Percentiles rank a stretch among this genome's conserved stretches.
phyloP scores from a whole-genome alignment of 2,888 invertebrate species.

The Orchestes rusci region DNA sequence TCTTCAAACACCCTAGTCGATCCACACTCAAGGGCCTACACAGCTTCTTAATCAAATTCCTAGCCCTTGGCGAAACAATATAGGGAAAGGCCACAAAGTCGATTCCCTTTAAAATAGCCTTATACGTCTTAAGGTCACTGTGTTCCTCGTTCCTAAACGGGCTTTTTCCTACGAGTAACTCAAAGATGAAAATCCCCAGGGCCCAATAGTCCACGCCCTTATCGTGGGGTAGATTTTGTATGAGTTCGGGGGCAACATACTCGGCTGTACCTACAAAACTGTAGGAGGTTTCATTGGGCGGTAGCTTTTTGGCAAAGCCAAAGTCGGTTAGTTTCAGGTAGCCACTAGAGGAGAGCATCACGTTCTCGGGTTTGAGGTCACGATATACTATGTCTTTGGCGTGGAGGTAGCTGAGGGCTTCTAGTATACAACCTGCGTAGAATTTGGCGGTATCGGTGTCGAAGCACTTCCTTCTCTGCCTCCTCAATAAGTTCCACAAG shows the following conservation, averaged over 20 bases:
- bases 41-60: slow-evolving; percentile 72
- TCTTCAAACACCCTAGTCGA: slow-evolving; percentile 76
- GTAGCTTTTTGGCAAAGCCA: slow-evolving; percentile 78
- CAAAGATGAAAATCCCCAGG: slow-evolving; percentile 78
- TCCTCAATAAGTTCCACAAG: slow-evolving; percentile 82
- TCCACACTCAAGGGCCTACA: slow-evolving; percentile 50
- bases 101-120: slow-evolving; percentile 62
- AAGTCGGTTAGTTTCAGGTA: slow-evolving; percentile 91
- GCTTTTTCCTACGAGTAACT: slow-evolving; percentile 76
- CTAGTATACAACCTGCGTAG: slow-evolving; percentile 69
- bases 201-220: slow-evolving; percentile 92
- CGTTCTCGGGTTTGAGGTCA: slow-evolving; percentile 89
- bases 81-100: slow-evolving; percentile 59
- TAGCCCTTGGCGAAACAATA: slow-evolving; percentile 68
- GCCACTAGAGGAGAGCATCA: slow-evolving; percentile 75
- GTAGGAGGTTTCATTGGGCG: slow-evolving; percentile 73
- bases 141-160: slow-evolving; percentile 62
- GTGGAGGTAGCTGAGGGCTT: slow-evolving; percentile 85
- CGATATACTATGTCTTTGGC: slow-evolving; percentile 69
- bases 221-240: slow-evolving; percentile 69
- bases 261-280: slow-evolving; percentile 94
- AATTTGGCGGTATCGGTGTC: slow-evolving; percentile 56
- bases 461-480: slow-evolving; percentile 61
- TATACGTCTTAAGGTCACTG: slow-evolving; percentile 89
- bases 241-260: slow-evolving; percentile 81